Evolutionary conservation across 2,888 invertebrate species (phyloP).

Genomic region (Euproctis similis): DNA sequence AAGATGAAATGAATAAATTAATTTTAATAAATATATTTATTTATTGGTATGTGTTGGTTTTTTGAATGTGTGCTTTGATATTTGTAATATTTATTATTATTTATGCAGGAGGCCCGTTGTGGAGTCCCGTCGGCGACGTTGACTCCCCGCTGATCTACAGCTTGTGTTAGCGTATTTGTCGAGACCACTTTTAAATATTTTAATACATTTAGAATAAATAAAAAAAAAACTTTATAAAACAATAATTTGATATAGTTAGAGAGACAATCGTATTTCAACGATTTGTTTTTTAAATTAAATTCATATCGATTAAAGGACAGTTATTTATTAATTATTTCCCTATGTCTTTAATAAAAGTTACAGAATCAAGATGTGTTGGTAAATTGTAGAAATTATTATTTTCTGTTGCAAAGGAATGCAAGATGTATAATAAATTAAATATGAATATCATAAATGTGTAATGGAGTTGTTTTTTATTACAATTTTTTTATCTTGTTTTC

Average conservation of each 20-base stretch:
- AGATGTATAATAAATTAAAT: background rate
- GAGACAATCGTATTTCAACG: slow-evolving; percentile 40
- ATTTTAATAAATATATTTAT: slow-evolving; percentile 35
- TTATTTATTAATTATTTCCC: slow-evolving; percentile 1
- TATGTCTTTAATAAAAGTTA: background rate
- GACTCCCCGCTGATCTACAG: slow-evolving; percentile 44
- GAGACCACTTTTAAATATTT: slow-evolving; percentile 50
- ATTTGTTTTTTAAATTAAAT: slow-evolving; percentile 42
- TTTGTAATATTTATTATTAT: slow-evolving; percentile 59
- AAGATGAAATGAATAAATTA: slow-evolving; percentile 22
- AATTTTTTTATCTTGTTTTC: background rate
- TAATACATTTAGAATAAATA: slow-evolving; percentile 55
- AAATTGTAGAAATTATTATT: no score
- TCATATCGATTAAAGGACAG: slow-evolving; percentile 18
- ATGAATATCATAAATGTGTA: background rate
- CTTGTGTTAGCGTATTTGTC: slow-evolving; percentile 45
- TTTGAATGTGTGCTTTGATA: slow-evolving; percentile 42
- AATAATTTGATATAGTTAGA: slow-evolving; percentile 38
- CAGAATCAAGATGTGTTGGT: background rate
- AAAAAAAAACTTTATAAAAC: slow-evolving; percentile 55
- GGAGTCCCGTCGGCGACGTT: slow-evolving; percentile 19
- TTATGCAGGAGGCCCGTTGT: slow-evolving; percentile 46
- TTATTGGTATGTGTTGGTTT: slow-evolving; percentile 26
- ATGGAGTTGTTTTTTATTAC: background rate
- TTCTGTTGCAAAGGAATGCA: background rate